Conservation (phyloP, 2,113 vertebrate genomes). For the Calidris pygmaea region DNA sequence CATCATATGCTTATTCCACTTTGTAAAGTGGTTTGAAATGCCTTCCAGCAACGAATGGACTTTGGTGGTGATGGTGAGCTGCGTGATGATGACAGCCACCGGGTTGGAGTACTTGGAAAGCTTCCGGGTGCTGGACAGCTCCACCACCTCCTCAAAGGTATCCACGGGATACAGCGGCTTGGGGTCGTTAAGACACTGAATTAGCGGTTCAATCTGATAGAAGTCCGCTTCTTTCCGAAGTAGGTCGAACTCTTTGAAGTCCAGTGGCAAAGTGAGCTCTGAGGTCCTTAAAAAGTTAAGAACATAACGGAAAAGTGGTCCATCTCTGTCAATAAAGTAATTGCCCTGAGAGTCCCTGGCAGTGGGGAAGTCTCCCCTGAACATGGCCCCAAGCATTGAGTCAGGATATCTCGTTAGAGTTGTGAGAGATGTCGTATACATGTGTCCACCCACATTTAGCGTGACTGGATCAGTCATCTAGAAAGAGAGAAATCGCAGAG, state of each 20-base stretch:
- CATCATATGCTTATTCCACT: conserved; percentile 99
- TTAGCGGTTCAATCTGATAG: conserved; percentile 87
- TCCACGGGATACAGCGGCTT: conserved; percentile 94
- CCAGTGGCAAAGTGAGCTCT: conserved; percentile 83
- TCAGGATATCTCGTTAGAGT: conserved; percentile 86
- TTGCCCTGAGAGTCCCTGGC: conserved; percentile 86
- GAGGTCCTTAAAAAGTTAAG: conserved; percentile 89
- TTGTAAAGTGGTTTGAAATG: conserved; percentile 95
- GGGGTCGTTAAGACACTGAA: conserved; percentile 93
- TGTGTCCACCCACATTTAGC: conserved; percentile 87
- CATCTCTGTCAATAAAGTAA: conserved; percentile 89
- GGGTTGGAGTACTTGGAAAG: conserved; percentile 98
- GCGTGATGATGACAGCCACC: conserved; percentile 96
- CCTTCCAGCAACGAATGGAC: conserved; percentile 93
- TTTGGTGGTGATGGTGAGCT: conserved; percentile 95
- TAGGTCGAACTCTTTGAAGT: conserved; percentile 88
- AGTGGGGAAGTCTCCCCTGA: conserved; percentile 86
- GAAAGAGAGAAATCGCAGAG: conserved; percentile 59
- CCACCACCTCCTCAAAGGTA: conserved; percentile 96
- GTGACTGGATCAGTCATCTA: conserved; percentile 91
- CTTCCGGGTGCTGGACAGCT: conserved; percentile 96
- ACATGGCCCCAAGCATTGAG: conserved; percentile 90
- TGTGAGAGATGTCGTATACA: conserved; percentile 87
- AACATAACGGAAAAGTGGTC: conserved; percentile 87
- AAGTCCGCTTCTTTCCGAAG: conserved; percentile 88